Evolutionary conservation across 2,797 vertebrate genomes (phyloP), one percentile per base, ranked within the genome.

Genomic region (Tympanoctomys barrerae): DNA sequence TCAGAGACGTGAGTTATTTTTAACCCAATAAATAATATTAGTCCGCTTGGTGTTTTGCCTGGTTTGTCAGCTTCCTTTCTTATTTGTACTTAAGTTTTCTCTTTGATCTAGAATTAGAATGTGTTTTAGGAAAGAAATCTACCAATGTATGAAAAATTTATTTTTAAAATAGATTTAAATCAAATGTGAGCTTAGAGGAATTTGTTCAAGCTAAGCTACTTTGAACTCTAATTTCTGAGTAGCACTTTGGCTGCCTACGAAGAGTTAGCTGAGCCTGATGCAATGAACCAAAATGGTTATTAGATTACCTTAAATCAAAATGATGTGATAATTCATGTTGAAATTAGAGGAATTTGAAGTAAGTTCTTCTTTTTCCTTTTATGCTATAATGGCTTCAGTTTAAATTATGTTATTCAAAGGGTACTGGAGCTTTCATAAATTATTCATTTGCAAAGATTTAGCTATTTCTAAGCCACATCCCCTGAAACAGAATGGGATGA

Each of bases 51-150:
- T 96, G 95, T 93, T 96, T 97, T 89, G 70, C 94, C 86, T 94
- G 93, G 71, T 97, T 97, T 98, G 97, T 97, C 95, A 97, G 88
- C 95, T 98, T 95, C 96, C 95, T 89, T 97, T 97, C 94, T 97
- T 91, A 71, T 96, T 95, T 78, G 3, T 59, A 83, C 16, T 79
- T 54, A 19, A 94, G 21, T 36, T 90, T 97, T 94, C 80, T 95
- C 92, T 97, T 97, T 97, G 94, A 96, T 95, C 94, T 89, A 97
- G 71, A 97, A 96, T 96, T 68, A 97, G 73, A 96, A 97, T 94
- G 82, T 90, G 46, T 91, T 89, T 97, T 98, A 97, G 96, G 97
- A 97, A 96, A 97, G 82, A 91, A 94, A 73, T 33, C 85, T 90
- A 93, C 5, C 62, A 81, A 94, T 11, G 1, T 77, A 66, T 93